Percentiles rank a stretch among this genome's conserved stretches.
phyloP scores from a whole-genome alignment of 2,888 invertebrate genomes.

The Seira sanloemensis region DNA sequence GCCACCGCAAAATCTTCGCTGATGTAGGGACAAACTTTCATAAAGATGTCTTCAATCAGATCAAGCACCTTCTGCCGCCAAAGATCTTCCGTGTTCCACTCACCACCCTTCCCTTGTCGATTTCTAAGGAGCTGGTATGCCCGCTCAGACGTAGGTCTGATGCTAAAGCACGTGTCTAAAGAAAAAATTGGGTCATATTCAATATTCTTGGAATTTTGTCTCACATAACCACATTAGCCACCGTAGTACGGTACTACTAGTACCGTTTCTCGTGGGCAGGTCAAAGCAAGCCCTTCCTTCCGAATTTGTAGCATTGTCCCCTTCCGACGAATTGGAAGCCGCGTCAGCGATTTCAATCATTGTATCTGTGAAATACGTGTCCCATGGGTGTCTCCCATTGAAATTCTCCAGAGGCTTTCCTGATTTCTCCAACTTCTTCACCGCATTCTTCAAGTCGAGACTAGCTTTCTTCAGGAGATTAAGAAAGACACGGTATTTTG shows the following conservation, averaged over 20 bases:
- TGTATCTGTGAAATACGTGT: slow-evolving; percentile 24
- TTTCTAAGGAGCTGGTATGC: slow-evolving; percentile 33
- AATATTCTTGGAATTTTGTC: neutral
- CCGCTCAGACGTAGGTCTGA: slow-evolving; percentile 35
- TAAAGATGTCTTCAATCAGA: slow-evolving; percentile 39
- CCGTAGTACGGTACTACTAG: slow-evolving; percentile 1
- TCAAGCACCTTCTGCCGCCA: slow-evolving; percentile 50
- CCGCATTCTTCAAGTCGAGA: slow-evolving; percentile 25
- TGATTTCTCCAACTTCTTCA: slow-evolving; percentile 16
- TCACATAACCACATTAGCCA: neutral
- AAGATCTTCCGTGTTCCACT: slow-evolving; percentile 14
- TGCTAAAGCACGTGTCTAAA: slow-evolving; percentile 26
- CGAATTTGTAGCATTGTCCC: neutral
- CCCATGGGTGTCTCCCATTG: slow-evolving; percentile 11
- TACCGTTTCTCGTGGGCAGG: slow-evolving; percentile 25
- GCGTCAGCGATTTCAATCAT: slow-evolving; percentile 34
- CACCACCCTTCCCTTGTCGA: slow-evolving; percentile 7
- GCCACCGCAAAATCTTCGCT: slow-evolving; percentile 13
- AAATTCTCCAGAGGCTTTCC: neutral
- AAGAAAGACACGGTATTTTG: slow-evolving; percentile 12
- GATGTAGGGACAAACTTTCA: slow-evolving; percentile 37
- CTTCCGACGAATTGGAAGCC: neutral
- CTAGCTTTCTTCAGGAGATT: neutral
- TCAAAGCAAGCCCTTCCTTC: slow-evolving; percentile 32
- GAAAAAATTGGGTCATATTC: too few species aligned